These are phyloP conservation scores for Belgica antarctica DNA, from an alignment of 2,888 invertebrate species.

Conservation along the genomic window DNA sequence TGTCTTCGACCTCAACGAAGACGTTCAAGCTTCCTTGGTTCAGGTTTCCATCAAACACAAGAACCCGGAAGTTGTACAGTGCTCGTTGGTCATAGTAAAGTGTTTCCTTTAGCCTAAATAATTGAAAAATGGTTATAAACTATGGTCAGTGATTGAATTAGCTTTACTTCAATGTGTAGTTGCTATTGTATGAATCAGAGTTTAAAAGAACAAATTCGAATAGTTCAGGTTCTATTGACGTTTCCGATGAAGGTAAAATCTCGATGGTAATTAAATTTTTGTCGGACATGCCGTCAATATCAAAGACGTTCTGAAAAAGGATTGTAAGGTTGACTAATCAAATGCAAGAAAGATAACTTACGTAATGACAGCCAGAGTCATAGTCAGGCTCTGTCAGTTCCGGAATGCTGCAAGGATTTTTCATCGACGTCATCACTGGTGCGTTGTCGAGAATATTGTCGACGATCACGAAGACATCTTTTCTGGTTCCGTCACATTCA, in stretches of 20 bases:
- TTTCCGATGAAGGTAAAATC: no score
- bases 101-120: constrained; percentile 47
- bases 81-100: constrained; percentile 57
- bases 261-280: no score
- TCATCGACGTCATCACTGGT: constrained; percentile 56
- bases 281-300: constrained; percentile 50
- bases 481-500: constrained; percentile 49
- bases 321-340: no score
- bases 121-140: background rate
- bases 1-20: constrained; percentile 61
- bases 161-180: background rate
- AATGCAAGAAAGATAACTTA: constrained; percentile 48
- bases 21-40: constrained; percentile 52
- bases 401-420: constrained; percentile 56
- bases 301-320: constrained; percentile 45
- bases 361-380: constrained; percentile 50
- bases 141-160: background rate
- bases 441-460: constrained; percentile 59
- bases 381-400: constrained; percentile 50
- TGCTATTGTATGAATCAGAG: constrained; percentile 45
- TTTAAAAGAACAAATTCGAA: constrained; percentile 53
- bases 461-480: constrained; percentile 48
- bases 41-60: constrained; percentile 57
- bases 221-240: constrained; percentile 52
- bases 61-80: constrained; percentile 59